Base-by-base conservation (phyloP, 2,888 invertebrate genomes). In the Caenorhabditis japonica region DNA sequence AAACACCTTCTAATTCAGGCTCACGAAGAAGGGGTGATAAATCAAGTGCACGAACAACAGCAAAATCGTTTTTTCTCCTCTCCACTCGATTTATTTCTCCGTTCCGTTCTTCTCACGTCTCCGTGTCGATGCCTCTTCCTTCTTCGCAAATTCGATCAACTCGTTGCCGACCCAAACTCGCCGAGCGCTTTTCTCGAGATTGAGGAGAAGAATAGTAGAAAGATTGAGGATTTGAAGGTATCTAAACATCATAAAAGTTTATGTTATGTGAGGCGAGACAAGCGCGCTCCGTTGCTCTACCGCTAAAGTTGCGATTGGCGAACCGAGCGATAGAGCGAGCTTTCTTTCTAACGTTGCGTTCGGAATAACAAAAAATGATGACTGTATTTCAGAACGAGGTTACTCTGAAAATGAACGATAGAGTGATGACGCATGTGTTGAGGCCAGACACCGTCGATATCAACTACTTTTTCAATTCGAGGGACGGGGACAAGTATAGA, bases 51-150 rank as follows among this genome's bases (percentile, higher is more conserved):
- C 59, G 79, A 76, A 21, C 56, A 76, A 15, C 75, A 79, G 15
- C 83, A 85, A 55, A 70, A 77, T 38, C 71, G 79, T 10, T 84
- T 84, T 47, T 79, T 76, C 66, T 58, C 68, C 23, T 78, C 83
- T 10, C 77, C 79, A 5, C 56, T 81, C 33, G 77, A 81, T 23
- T 61, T 51, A n/a, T 71, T 79, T 12, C 66, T 75, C 34, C 53
- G 71, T 46, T 44, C 71, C 13, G 66, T 72, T 4, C 60, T 76
- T 21, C 53, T 64, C 27, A 59, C 62, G 2, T 41, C 61, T 4
- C 62, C 66, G 70, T 60, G 69, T 56, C 68, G 69, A 61, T 66
- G 66, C 59, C 56, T 60, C 21, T 73, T 73, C 43, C 39, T 73
- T 30, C 61, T 73, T 36, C 66, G 73, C 17, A 73, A 73, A 51